Evolutionary conservation across 2,113 vertebrate genomes (phyloP), one percentile per base, ranked within the genome.

Genomic region (Gallinago media): DNA sequence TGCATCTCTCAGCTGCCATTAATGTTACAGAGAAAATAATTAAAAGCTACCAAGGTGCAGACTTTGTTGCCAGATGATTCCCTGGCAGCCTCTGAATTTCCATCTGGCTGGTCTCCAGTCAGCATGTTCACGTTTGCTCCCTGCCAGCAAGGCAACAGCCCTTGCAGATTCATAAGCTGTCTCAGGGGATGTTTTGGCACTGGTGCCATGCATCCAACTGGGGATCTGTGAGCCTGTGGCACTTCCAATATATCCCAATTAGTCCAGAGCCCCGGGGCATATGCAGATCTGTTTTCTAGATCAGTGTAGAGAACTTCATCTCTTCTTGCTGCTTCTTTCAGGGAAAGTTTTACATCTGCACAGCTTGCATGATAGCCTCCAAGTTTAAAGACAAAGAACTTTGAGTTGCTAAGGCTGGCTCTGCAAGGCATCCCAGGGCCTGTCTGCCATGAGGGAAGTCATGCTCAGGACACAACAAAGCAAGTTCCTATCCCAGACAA

Each of bases 161-260:
- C 13, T 40, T 50, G 70, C 14, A 54, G 29, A 18, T 52, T 88
- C 49, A 44, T 31, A 70, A 32, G 31, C 17, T 50, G 22, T 21
- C n/a, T 79, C 18, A 12, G 1, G 7, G 29, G 8, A 44, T 26
- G 20, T 50, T 62, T 46, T 47, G 26, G 21, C 2, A 2, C 25
- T 44, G 23, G 15, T 65, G 23, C 9, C 4, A 4, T 34, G 6
- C 11, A 12, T 52, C 42, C 23, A 46, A 0, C 38, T 31, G 17
- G 4, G 5, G 1, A 5, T 15, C 25, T 42, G 10, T 25, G 22
- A 68, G 15, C 4, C 31, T 34, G 1, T 22, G 62, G 19, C 19
- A 62, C 21, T 32, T 78, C 27, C 31, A 54, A 10, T 18, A 12
- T 38, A 9, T 50, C 29, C 8, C 61, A 85, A 55, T 68, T 6